Conservation (phyloP, 2,797 vertebrate genomes). For the Rhabdophis nuchalis region DNA sequence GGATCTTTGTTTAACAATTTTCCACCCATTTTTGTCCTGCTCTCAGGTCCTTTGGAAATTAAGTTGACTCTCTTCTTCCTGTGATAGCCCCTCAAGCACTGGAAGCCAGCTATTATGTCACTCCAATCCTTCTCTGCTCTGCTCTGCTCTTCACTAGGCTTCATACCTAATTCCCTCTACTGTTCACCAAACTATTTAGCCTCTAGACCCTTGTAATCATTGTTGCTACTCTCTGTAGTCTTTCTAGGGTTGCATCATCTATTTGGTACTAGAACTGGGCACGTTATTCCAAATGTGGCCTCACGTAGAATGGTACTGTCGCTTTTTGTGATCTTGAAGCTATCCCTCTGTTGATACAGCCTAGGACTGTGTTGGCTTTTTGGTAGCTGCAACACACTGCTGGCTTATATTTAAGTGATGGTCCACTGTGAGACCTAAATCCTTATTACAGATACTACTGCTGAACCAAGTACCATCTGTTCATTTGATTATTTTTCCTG, state of each 20-base stretch:
- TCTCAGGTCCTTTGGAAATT: not conserved
- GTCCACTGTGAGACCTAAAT: too few species aligned
- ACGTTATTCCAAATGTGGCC: not conserved
- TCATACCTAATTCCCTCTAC: not conserved
- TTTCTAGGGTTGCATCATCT: not conserved
- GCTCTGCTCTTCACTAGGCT: not conserved
- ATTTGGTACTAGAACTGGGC: not conserved
- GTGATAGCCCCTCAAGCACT: not conserved
- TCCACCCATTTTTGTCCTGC: not conserved
- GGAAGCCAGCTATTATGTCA: not conserved
- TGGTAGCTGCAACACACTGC: not conserved
- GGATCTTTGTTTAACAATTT: not conserved
- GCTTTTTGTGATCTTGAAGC: not conserved
- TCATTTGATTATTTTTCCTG: not conserved
- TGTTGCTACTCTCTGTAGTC: not conserved
- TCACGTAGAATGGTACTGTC: not conserved
- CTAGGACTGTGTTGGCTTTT: not conserved
- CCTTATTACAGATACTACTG: not conserved
- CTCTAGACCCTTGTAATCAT: not conserved
- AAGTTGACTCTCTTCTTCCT: not conserved
- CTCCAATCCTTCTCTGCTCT: not conserved
- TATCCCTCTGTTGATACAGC: not conserved
- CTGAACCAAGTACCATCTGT: not conserved
- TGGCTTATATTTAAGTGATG: not conserved
- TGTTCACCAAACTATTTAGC: not conserved